Evolutionary conservation across 2,113 vertebrate species (phyloP), one percentile per base, ranked within the genome.

Genomic region (Zeus faber): DNA sequence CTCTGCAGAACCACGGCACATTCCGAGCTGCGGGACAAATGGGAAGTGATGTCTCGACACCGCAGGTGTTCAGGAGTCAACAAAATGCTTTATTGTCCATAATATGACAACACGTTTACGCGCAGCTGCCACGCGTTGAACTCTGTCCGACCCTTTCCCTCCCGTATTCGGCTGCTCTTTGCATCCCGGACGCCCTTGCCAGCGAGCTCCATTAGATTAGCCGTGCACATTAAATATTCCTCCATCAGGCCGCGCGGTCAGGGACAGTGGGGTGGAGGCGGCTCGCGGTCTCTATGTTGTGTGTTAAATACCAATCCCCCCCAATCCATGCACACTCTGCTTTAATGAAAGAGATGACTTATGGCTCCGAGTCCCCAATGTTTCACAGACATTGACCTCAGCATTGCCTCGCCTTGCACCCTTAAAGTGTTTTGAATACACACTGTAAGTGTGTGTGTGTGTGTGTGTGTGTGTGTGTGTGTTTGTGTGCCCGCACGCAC

Each of bases 321-420:
- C 49, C 60, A 37, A 16, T 22, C 23, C 49, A 47, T 29, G 31
- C 49, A 56, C 37, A 58, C 56, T 71, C 77, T 62, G 49, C 58
- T 23, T 43, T 67, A 81, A 73, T 80, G 67, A 80, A 85, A 73
- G 45, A 35, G 64, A 62, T 82, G 61, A 81, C 66, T 77, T 76
- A 80, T 70, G 65, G 37, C 59, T 56, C 7, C n/a, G 16, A 50
- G 44, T 58, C 61, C 49, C 43, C 55, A 39, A 35, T 54, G 47
- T 72, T 73, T 76, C 48, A 43, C 43, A 61, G 46, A 67, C 46
- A 70, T 54, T 65, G 57, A 73, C 58, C 45, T 67, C 39, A 50
- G 56, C 49, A 66, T 14, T 11, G 33, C 1, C n/a, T 54, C 25
- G 14, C 39, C 48, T 62, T 49, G 40, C 56, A 61, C 58, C 54